Base-by-base conservation (phyloP, 2,113 vertebrate species). In the Thermophis baileyi region DNA sequence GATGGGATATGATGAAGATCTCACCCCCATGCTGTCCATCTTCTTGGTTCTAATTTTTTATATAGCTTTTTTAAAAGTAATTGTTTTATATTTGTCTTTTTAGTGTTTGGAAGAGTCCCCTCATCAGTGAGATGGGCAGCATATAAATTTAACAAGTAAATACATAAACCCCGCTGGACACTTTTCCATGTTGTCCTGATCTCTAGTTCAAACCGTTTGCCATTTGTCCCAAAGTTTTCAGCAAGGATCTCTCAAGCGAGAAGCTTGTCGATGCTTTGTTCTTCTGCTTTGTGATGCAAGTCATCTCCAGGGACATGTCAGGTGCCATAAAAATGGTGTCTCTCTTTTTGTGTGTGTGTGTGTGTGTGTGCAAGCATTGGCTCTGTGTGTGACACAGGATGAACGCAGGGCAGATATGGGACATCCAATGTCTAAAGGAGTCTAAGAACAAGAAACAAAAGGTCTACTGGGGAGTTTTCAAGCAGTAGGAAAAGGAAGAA, bases 181-280 rank as follows among this genome's bases (percentile, higher is more conserved):
- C 1, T n/a, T n/a, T 63, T n/a, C 60, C 27, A 14, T 14, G 27
- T 30, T 30, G 54, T 55, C 10, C 10, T 30, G 60, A 63, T 11
- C 27, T 63, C 60, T 5, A 0, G 0, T n/a, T 63, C 27, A 12
- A 10, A 4, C 27, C 60, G 10, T 63, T 63, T 63, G 27, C 4
- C 57, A 4, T 4, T 63, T 63, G 30, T 35, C 14, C 63, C 30
- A 35, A 69, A 18, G 63, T 69, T 69, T 69, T 16, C 30, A 1
- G 12, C 57, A 0, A 69, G 4, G 5, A 2, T 35, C 16, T 35
- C n/a, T 6, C 16, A 6, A 20, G 16, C 2, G 2, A 20, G 16
- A 18, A 81, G 2, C 16, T 18, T 18, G 0, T 2, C 0, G 2
- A 18, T 74, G 16, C 6, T 74, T 35, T 0, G 1, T 16, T 3